Conservation (phyloP, 2,888 invertebrate species). For the Ennomos fuscantarius region DNA sequence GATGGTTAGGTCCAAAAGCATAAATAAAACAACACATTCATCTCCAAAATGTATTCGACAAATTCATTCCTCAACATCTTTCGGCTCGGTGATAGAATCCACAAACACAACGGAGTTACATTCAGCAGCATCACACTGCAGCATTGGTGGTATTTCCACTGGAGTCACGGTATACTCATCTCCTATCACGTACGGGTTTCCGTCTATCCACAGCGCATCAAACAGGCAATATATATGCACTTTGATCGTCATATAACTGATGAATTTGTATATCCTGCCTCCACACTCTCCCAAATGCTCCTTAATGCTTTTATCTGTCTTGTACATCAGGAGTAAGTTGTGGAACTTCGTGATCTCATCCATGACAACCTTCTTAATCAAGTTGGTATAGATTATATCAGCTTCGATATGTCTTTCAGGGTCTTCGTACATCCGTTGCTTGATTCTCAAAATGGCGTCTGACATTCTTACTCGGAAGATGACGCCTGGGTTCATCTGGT, state of each 20-base stretch:
- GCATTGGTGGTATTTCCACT: slow-evolving; percentile 73
- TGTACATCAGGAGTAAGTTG: slow-evolving; percentile 74
- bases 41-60: slow-evolving; percentile 32
- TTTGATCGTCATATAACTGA: slow-evolving; percentile 79
- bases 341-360: slow-evolving; percentile 80
- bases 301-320: slow-evolving; percentile 75
- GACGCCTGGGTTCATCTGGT: slow-evolving; percentile 78
- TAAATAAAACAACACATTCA: slow-evolving; percentile 16
- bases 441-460: slow-evolving; percentile 75
- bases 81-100: slow-evolving; percentile 77
- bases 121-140: slow-evolving; percentile 77
- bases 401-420: slow-evolving; percentile 77
- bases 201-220: slow-evolving; percentile 79
- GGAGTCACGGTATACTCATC: slow-evolving; percentile 79
- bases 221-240: slow-evolving; percentile 79
- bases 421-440: slow-evolving; percentile 79
- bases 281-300: slow-evolving; percentile 80
- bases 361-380: slow-evolving; percentile 78
- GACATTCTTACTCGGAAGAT: slow-evolving; percentile 79
- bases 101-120: slow-evolving; percentile 78
- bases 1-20: neutral
- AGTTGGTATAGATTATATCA: slow-evolving; percentile 77
- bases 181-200: slow-evolving; percentile 78
- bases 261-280: slow-evolving; percentile 77
- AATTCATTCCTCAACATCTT: slow-evolving; percentile 69